Conservation (phyloP, 2,797 vertebrate species). For the Pteropus rufus region DNA sequence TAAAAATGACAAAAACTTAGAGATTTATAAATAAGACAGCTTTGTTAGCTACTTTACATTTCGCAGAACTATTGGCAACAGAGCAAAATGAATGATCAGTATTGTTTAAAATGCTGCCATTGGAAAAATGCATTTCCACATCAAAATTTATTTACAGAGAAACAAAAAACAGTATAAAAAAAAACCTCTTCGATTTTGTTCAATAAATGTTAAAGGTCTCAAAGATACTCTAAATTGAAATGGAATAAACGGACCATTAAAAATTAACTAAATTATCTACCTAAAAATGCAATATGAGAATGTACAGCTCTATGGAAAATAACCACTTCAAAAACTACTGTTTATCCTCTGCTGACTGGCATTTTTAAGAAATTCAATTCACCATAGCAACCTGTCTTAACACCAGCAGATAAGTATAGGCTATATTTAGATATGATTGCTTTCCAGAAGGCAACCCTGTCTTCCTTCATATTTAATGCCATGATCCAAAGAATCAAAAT, state of each 20-base stretch:
- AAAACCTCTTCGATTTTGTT: background rate
- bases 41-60: slow-evolving; percentile 19
- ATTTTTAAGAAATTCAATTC: slow-evolving; percentile 72
- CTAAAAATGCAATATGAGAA: slow-evolving; percentile 27
- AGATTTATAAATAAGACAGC: background rate
- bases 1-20: slow-evolving; percentile 11
- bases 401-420: slow-evolving; percentile 61
- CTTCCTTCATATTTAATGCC: slow-evolving; percentile 65
- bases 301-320: slow-evolving; percentile 16
- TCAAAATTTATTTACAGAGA: slow-evolving; percentile 17
- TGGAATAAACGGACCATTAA: slow-evolving; percentile 17
- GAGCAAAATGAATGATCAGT: slow-evolving; percentile 28
- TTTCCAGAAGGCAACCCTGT: slow-evolving; percentile 58
- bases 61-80: background rate
- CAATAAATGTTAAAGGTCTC: background rate
- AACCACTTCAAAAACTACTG: slow-evolving; percentile 48
- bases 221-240: slow-evolving; percentile 29
- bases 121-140: background rate
- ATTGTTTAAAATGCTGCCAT: slow-evolving; percentile 26
- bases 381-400: slow-evolving; percentile 73
- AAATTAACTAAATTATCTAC: slow-evolving; percentile 39
- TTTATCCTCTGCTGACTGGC: slow-evolving; percentile 65
- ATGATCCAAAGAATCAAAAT: slow-evolving; percentile 68
- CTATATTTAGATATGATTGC: slow-evolving; percentile 68
- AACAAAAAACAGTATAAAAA: slow-evolving; percentile 24